A percentile compares a stretch with the other conserved stretches of the same genome.
Evolutionary conservation across 2,888 invertebrate species (phyloP).

Genomic region (Acronicta psi): DNA sequence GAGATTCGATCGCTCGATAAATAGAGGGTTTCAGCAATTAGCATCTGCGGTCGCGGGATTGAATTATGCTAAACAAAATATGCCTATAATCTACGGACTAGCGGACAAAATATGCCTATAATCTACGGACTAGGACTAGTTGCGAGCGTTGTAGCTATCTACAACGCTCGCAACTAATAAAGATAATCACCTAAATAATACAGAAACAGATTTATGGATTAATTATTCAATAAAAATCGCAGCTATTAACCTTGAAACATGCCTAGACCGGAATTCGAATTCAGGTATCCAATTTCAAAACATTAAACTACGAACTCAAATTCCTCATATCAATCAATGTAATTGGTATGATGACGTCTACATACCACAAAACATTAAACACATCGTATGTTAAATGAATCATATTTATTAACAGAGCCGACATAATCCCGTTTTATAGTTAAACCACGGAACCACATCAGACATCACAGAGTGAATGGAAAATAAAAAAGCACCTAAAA

Average conservation of each 20-base stretch:
- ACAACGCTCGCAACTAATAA: not conserved
- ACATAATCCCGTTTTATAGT: conserved; percentile 34
- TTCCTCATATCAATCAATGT: conserved; percentile 24
- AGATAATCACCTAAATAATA: conserved; percentile 12
- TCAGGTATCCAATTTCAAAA: conserved; percentile 6
- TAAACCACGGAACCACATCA: conserved; percentile 43
- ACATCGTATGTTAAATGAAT: conserved; percentile 34
- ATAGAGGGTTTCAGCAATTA: not conserved
- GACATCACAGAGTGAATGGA: conserved; percentile 8
- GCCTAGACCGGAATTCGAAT: conserved; percentile 14
- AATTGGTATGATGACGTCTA: conserved; percentile 28
- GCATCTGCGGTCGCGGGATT: not conserved
- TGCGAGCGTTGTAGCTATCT: too few relatives aligned
- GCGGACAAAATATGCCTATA: not conserved
- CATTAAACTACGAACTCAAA: conserved; percentile 6
- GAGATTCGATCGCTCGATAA: not conserved
- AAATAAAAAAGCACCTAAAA: conserved; percentile 18
- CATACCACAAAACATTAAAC: conserved; percentile 29
- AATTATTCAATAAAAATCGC: conserved; percentile 14
- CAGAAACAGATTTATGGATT: not conserved
- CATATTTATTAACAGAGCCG: conserved; percentile 39
- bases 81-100: not conserved
- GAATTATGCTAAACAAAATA: too few relatives aligned
- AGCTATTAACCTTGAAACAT: conserved; percentile 15
- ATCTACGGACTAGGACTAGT: too few relatives aligned